These are phyloP conservation scores for Apaloderma vittatum DNA, from an alignment of 2,113 vertebrate genomes.

Conservation along the genomic window DNA sequence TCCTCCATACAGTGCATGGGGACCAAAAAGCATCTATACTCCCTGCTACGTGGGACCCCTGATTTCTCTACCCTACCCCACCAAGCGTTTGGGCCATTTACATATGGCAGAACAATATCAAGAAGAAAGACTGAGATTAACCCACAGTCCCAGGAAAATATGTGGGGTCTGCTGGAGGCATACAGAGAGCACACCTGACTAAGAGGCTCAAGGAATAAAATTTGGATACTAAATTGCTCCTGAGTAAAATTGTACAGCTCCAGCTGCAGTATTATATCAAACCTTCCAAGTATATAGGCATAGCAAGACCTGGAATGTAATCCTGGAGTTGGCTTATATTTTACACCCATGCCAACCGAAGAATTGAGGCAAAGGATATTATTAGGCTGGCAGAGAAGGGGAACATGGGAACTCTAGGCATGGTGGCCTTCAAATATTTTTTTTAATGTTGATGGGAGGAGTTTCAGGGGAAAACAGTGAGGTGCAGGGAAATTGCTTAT, in stretches of 20 bases:
- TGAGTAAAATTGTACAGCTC: neutral
- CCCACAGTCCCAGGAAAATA: neutral
- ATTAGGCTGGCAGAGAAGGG: neutral
- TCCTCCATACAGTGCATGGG: neutral
- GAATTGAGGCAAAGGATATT: neutral
- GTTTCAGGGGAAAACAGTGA: neutral
- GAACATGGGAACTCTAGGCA: neutral
- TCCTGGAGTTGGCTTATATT: neutral
- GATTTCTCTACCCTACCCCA: neutral
- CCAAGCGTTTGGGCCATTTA: neutral
- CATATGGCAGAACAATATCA: fast-evolving
- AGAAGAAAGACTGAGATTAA: neutral
- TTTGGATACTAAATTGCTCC: neutral
- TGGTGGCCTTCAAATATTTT: neutral
- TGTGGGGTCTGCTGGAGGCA: fast-evolving
- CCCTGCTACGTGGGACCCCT: neutral
- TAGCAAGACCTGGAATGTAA: neutral
- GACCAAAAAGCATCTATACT: neutral
- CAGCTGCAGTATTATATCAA: neutral
- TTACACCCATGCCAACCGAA: neutral
- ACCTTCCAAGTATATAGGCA: neutral
- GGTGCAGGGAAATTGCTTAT: neutral
- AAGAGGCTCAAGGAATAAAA: neutral
- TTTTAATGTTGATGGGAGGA: neutral
- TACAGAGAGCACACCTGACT: fast-evolving